These are phyloP conservation scores for Glyphotaelius pellucidus DNA, from an alignment of 2,888 invertebrate species.

Conservation along the genomic window DNA sequence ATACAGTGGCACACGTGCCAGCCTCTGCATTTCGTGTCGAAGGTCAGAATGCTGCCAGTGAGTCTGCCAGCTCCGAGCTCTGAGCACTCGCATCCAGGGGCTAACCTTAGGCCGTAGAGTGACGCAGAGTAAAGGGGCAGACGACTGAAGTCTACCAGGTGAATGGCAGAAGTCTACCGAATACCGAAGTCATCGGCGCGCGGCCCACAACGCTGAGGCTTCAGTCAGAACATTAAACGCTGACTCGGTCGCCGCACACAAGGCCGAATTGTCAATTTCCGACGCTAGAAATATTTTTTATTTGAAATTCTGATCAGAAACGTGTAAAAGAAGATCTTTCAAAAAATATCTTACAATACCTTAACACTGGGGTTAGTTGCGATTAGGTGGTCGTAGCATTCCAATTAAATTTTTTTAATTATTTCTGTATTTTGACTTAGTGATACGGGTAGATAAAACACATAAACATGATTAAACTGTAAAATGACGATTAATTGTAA, in stretches of 20 bases:
- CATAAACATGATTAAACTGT: no score
- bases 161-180: neutral
- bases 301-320: no score
- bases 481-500: no score
- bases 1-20: neutral
- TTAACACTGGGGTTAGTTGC: no score
- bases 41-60: conserved; percentile 44
- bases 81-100: neutral
- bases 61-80: conserved; percentile 36
- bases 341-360: no score
- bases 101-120: neutral
- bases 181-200: neutral
- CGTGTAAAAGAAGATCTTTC: no score
- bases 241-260: neutral
- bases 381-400: no score
- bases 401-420: no score
- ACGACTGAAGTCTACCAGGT: neutral
- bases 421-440: no score
- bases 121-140: neutral
- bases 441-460: no score
- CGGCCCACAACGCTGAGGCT: neutral
- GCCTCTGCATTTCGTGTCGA: neutral
- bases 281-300: no score
- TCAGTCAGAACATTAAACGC: neutral
- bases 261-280: no score